Percentiles rank a stretch among this genome's conserved stretches.
Evolutionary conservation across 2,888 invertebrate genomes (phyloP).

Genomic region (Drosophila subquinaria): DNA sequence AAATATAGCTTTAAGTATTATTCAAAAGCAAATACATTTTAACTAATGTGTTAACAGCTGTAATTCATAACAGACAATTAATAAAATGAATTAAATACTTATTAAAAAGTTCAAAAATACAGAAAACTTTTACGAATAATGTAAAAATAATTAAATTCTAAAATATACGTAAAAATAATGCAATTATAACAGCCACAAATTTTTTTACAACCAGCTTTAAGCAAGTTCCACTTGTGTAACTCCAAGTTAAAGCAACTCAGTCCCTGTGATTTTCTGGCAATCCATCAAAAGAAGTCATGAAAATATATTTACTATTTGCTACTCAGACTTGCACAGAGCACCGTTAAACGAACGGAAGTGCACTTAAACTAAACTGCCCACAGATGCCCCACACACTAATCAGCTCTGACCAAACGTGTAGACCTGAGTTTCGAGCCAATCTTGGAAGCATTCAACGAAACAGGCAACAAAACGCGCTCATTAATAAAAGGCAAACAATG

Average conservation of each 20-base stretch:
- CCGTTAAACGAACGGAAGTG: slow-evolving; percentile 75
- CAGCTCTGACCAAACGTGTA: slow-evolving; percentile 42
- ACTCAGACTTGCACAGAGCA: slow-evolving; percentile 57
- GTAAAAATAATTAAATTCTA: too few relatives aligned
- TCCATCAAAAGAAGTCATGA: slow-evolving; percentile 16
- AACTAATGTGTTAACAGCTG: too few relatives aligned
- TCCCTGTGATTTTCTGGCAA: slow-evolving; percentile 12
- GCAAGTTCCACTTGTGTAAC: too few relatives aligned
- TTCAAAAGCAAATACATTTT: too few relatives aligned
- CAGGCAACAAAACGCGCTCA: slow-evolving; percentile 70
- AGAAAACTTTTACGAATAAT: too few relatives aligned
- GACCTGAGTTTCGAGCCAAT: slow-evolving; percentile 38
- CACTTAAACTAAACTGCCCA: slow-evolving; percentile 71
- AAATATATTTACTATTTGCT: slow-evolving; percentile 37
- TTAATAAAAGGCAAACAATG: slow-evolving; percentile 73
- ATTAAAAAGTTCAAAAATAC: too few relatives aligned
- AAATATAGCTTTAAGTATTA: too few relatives aligned
- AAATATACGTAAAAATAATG: too few relatives aligned
- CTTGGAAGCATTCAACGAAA: slow-evolving; percentile 45
- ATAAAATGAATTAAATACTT: too few relatives aligned
- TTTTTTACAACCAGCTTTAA: too few relatives aligned
- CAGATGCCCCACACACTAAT: slow-evolving; percentile 44
- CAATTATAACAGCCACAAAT: too few relatives aligned
- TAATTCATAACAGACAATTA: too few relatives aligned
- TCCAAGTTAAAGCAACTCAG: background rate